Evolutionary conservation across 2,888 invertebrate species (phyloP).

Genomic region (Cryptocephalus moraei): DNA sequence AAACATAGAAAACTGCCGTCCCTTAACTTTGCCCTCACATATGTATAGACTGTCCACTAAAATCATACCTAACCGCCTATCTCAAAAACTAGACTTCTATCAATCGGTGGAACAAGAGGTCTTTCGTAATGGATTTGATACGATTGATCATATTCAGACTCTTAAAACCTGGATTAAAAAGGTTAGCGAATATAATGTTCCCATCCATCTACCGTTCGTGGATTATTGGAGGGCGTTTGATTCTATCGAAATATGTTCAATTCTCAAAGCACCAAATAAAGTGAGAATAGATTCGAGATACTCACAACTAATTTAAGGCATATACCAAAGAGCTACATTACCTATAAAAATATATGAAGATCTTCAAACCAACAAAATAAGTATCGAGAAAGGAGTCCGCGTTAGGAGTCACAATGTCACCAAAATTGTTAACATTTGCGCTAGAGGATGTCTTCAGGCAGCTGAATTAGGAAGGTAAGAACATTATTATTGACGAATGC

Average conservation of each 20-base stretch:
- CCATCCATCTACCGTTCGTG: background rate
- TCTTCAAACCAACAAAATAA: background rate
- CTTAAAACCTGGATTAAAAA: background rate
- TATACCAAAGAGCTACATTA: background rate
- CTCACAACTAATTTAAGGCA: background rate
- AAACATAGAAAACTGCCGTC: background rate
- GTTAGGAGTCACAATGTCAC: background rate
- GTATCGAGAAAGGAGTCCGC: background rate
- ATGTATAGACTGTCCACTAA: background rate
- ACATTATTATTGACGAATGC: constrained; percentile 4
- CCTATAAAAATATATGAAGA: background rate
- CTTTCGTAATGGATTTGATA: background rate
- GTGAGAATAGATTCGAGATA: background rate
- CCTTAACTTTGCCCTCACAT: background rate
- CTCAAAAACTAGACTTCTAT: background rate
- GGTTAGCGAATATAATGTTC: background rate
- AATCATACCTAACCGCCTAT: too few species aligned
- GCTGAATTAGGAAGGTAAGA: constrained; percentile 6
- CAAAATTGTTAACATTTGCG: background rate
- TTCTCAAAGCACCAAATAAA: background rate
- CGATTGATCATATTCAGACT: background rate
- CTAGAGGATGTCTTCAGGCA: constrained; percentile 2
- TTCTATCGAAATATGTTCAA: background rate
- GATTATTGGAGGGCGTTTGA: background rate
- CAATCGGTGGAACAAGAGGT: background rate